These are phyloP conservation scores for Choristoneura rosaceana DNA, from an alignment of 2,888 invertebrate genomes.

Conservation along the genomic window DNA sequence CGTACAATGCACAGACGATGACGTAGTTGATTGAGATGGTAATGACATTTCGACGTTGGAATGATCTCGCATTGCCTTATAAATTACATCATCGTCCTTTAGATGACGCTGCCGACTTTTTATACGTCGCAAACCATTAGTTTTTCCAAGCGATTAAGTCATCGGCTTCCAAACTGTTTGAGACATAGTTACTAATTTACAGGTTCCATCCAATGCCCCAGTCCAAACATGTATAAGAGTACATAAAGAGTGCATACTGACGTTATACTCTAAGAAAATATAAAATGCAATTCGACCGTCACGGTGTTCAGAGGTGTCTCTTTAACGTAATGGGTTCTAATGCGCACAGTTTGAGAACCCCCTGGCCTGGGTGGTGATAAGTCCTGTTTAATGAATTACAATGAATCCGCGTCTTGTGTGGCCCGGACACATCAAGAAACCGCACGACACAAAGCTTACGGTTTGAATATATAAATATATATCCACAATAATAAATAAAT, in stretches of 20 bases:
- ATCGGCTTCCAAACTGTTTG: background rate
- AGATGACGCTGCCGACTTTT: background rate
- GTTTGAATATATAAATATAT: no score
- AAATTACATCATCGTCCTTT: constrained; percentile 9
- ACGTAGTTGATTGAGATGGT: background rate
- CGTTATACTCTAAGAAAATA: no score
- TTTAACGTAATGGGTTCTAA: background rate
- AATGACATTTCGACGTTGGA: background rate
- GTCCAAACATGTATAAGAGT: no score
- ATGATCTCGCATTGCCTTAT: constrained; percentile 2
- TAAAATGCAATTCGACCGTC: background rate
- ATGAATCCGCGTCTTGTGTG: background rate
- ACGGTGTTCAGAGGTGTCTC: background rate
- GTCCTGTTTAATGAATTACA: background rate
- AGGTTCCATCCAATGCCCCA: no score
- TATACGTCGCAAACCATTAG: background rate
- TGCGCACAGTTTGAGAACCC: background rate
- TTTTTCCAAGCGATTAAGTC: background rate
- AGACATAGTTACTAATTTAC: no score
- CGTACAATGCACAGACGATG: background rate
- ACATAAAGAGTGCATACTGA: no score
- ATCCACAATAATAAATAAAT: no score
- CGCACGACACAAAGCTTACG: no score
- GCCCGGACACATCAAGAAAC: no score
- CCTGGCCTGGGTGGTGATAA: background rate